Evolutionary conservation across 1,140 invertebrate species (phyloP), one percentile per base, ranked within the genome.

Genomic region (Aricia agestis): DNA sequence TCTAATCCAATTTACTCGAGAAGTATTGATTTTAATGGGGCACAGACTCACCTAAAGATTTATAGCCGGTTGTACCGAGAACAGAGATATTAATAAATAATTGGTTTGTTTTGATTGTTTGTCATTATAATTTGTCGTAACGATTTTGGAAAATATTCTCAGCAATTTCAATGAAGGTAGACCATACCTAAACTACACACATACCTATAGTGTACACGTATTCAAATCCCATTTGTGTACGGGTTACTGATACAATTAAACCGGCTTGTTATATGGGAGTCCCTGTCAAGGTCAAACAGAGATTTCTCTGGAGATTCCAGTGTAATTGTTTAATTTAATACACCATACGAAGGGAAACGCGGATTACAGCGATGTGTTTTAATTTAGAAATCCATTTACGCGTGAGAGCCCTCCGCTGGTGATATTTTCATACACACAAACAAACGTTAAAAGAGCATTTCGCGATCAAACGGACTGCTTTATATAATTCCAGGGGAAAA

Each of bases 1-100:
- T 63, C 59, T 63, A 63, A 63, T 63, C 59, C 19, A 63, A 63
- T 63, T 63, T 63, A 63, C 18, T 25, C 19, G 2, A 63, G 59
- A 25, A 19, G 59, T 63, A 63, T 63, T 63, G 59, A 63, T 63
- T 61, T 63, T 10, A 52, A 52, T 52, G 45, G 13, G 9, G 45
- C 45, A 52, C 45, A 13, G 45, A 13, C 45, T 13, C 45, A 52
- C 45, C 9, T 36, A 36, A 36, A 9, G 36, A 9, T 36, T 36
- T 36, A 36, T 36, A 5, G 2, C 9, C 9, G 0, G 36, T 36
- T 36, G 9, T 36, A 2, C 36, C 2, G 36, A 36, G 36, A 36
- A 36, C 9, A 36, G 36, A 36, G 36, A 36, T 36, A 2, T 36
- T 36, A 36, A 36, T 2, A 25, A 25, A 3, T 25, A 3, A 2